Evolutionary conservation across 2,113 vertebrate genomes (phyloP), one percentile per base, ranked within the genome.

Genomic region (Mungos mungo): DNA sequence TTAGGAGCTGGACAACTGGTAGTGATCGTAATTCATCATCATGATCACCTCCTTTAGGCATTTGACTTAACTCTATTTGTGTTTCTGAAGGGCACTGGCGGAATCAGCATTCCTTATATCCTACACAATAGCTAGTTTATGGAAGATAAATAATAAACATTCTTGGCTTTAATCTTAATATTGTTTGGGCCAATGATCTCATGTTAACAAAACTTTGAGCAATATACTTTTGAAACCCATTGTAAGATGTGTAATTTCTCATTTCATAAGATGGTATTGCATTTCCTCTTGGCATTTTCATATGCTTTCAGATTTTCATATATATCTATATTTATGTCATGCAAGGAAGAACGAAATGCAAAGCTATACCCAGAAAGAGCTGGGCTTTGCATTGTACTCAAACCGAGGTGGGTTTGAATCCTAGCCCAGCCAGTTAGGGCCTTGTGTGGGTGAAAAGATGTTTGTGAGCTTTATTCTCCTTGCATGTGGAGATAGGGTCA

Each of bases 201-300:
- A 21, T 9, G 5, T 12, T 1, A 45, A 35, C 38, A 80, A 66
- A 83, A 14, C 41, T n/a, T 83, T 68, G 68, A 95, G 72, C 81
- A 91, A 95, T 2, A 7, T 11, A 69, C 11, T 96, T 92, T 81
- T 92, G 94, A 97, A 95, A 96, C 63, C 54, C 80, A 54, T 19
- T 16, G 21, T 93, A 38, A 84, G 66, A 68, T 54, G n/a, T 76
- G 93, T 71, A 76, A 90, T 38, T 57, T 68, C 68, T 85, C 66
- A 79, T 93, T 97, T 93, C 66, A 35, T 83, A 85, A 97, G 77
- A 21, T 15, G n/a, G 35, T 3, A 5, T 50, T 79, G 38, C 41
- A 27, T 68, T 95, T 93, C 77, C 72, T 93, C 14, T 86, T 45
- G 52, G 21, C 66, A 41, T 66, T n/a, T 71, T 45, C 31, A 50